phyloP scores from a whole-genome alignment of 2,113 vertebrate genomes.

The Mohoua ochrocephala region DNA sequence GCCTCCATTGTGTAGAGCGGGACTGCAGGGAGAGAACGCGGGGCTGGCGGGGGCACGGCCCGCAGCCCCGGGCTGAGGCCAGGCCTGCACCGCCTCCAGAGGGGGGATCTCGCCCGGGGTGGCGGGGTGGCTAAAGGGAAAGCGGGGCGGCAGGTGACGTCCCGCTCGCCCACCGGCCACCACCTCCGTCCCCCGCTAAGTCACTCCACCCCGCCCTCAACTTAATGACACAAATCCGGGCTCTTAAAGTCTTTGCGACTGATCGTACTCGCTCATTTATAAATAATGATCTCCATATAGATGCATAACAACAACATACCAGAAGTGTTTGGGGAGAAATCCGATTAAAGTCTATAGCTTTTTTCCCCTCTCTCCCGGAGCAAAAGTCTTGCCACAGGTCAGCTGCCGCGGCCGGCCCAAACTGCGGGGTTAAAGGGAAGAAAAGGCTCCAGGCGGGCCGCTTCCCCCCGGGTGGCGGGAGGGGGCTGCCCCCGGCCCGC shows the following conservation, averaged over 20 bases:
- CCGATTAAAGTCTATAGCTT: slow-evolving; percentile 49
- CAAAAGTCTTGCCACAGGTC: slow-evolving; percentile 30
- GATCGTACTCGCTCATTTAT: slow-evolving; percentile 49
- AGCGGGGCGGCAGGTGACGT: background rate
- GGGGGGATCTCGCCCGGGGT: background rate
- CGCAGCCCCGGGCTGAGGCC: background rate
- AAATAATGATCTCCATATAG: slow-evolving; percentile 58
- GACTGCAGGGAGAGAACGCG: accelerated
- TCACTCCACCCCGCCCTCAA: background rate
- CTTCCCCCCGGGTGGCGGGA: background rate
- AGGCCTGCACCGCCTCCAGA: background rate
- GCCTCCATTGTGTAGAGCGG: background rate
- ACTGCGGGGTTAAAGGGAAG: background rate
- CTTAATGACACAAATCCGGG: slow-evolving; percentile 44
- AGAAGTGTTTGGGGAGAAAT: slow-evolving; percentile 40
- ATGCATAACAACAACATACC: slow-evolving; percentile 55
- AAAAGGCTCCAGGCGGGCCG: background rate
- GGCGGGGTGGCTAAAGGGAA: background rate
- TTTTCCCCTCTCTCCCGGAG: background rate
- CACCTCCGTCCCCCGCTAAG: background rate
- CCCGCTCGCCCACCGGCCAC: background rate
- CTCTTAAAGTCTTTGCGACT: slow-evolving; percentile 52
- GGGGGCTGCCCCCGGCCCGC: background rate
- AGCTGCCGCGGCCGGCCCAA: background rate
- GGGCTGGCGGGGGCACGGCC: background rate